Evolutionary conservation across 2,888 invertebrate species (phyloP).

Genomic region (Agrotis segetum): DNA sequence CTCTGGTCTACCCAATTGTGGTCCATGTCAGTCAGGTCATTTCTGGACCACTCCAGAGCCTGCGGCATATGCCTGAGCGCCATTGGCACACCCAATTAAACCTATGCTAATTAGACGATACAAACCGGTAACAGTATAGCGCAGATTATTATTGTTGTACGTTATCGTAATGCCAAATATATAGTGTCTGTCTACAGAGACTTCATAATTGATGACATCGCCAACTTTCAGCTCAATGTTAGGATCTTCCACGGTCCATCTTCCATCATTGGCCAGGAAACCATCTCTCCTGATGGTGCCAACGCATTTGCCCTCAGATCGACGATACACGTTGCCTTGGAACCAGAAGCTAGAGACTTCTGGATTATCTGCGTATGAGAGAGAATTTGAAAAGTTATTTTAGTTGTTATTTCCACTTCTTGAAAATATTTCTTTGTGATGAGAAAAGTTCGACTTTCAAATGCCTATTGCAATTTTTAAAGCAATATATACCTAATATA

Average conservation of each 20-base stretch:
- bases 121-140: constrained; percentile 84
- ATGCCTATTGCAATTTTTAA: no score
- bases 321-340: constrained; percentile 92
- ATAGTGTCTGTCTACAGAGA: constrained; percentile 88
- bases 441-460: no score
- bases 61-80: no score
- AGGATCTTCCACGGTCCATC: constrained; percentile 89
- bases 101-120: no score
- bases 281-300: constrained; percentile 90
- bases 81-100: no score
- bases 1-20: no score
- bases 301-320: constrained; percentile 83
- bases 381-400: neutral
- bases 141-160: constrained; percentile 75
- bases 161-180: constrained; percentile 65
- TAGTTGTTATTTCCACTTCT: no score
- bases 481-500: no score
- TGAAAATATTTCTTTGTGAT: no score
- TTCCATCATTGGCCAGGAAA: constrained; percentile 78
- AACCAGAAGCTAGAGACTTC: constrained; percentile 91
- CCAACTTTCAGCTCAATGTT: constrained; percentile 84
- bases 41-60: no score
- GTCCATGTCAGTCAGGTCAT: no score
- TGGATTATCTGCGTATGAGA: constrained; percentile 80
- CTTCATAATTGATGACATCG: constrained; percentile 92